Evolutionary conservation across 2,113 vertebrate species (phyloP).

Genomic region (Taurulus bubalis): DNA sequence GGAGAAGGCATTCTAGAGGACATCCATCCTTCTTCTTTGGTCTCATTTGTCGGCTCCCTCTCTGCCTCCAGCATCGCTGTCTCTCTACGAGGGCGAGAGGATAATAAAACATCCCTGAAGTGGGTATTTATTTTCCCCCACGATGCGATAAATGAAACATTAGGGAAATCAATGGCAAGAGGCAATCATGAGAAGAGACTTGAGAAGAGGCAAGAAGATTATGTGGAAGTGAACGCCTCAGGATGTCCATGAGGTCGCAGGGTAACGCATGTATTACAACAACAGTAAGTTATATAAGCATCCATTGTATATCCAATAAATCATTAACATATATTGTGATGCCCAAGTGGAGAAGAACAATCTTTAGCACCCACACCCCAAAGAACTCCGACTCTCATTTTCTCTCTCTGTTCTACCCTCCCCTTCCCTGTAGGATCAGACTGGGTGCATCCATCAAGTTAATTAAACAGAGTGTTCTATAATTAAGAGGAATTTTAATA

Average conservation of each 20-base stretch:
- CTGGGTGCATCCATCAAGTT: slow-evolving; percentile 77
- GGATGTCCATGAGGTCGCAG: neutral
- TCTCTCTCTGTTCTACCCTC: slow-evolving; percentile 47
- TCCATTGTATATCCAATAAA: slow-evolving; percentile 4
- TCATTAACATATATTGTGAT: slow-evolving; percentile 42
- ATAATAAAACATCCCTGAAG: neutral
- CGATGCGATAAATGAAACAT: slow-evolving; percentile 11
- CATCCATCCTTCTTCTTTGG: slow-evolving; percentile 1
- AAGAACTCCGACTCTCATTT: slow-evolving; percentile 51
- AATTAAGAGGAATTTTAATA: slow-evolving; percentile 82
- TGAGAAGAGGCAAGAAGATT: neutral
- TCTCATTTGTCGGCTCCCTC: slow-evolving; percentile 30
- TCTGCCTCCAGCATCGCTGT: slow-evolving; percentile 18
- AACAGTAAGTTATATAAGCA: slow-evolving; percentile 7
- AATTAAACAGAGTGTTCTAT: slow-evolving; percentile 81
- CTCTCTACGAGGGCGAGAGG: slow-evolving; percentile 33
- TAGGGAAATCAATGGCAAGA: neutral
- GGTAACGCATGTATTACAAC: neutral
- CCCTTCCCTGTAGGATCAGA: slow-evolving; percentile 69
- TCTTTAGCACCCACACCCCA: slow-evolving; percentile 46
- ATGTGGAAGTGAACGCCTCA: neutral
- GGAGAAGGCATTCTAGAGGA: slow-evolving; percentile 19
- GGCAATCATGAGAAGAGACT: neutral
- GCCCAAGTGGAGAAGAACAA: slow-evolving; percentile 20
- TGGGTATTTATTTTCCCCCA: neutral